Percentiles rank a stretch among this genome's conserved stretches.
Conservation (phyloP, 2,113 vertebrate genomes). For the Daboia siamensis region DNA sequence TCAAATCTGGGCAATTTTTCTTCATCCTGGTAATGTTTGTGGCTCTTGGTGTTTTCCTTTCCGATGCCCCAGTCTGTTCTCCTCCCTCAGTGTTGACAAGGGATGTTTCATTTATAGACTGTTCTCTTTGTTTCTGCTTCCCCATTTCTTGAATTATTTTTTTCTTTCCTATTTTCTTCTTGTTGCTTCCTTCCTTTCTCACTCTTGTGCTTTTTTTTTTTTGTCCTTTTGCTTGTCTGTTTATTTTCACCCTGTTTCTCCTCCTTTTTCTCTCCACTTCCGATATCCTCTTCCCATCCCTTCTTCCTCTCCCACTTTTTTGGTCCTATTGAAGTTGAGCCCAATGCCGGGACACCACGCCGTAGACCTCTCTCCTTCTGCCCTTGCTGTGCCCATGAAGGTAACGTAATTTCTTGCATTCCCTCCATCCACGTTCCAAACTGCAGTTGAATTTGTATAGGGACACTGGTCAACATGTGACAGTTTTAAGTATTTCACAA, state of each 20-base stretch:
- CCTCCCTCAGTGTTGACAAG: constrained; percentile 57
- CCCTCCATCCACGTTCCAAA: constrained; percentile 51
- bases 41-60: constrained; percentile 45
- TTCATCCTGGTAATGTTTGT: constrained; percentile 43
- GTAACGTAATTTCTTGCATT: constrained; percentile 84
- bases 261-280: constrained; percentile 65
- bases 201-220: constrained; percentile 73
- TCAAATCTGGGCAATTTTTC: constrained; percentile 28
- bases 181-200: constrained; percentile 69
- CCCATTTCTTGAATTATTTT: constrained; percentile 70
- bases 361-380: constrained; percentile 99
- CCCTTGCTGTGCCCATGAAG: constrained; percentile 98
- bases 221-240: constrained; percentile 73
- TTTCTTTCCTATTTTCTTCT: constrained; percentile 60
- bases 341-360: constrained; percentile 93
- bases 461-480: constrained; percentile 50
- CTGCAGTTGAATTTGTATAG: constrained; percentile 69
- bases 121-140: constrained; percentile 72
- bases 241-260: constrained; percentile 66
- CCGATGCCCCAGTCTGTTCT: constrained; percentile 51
- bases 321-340: constrained; percentile 89
- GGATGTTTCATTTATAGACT: constrained; percentile 71
- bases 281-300: constrained; percentile 65
- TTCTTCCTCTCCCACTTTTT: constrained; percentile 67
- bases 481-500: constrained; percentile 28